phyloP scores from a whole-genome alignment of 2,888 invertebrate genomes.

The Xanthia icteritia region DNA sequence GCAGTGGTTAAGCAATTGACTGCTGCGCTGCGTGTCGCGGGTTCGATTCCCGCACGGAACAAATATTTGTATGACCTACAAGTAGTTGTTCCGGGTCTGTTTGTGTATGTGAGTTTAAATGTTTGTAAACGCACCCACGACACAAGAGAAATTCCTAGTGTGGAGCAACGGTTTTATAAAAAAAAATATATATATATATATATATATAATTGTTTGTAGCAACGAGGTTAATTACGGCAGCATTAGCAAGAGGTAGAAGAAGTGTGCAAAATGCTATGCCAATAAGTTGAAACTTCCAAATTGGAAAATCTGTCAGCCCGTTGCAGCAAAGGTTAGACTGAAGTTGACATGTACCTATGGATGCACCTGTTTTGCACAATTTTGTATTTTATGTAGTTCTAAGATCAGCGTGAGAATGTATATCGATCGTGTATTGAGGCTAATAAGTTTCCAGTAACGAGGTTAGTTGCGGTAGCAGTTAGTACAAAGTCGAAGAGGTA shows the following conservation, averaged over 20 bases:
- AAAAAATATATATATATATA: too few relatives aligned
- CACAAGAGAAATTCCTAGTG: too few relatives aligned
- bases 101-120: too few relatives aligned
- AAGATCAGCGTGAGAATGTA: slow-evolving; percentile 1
- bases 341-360: not conserved
- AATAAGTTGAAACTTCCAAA: slow-evolving; percentile 15
- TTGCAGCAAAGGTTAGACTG: not conserved
- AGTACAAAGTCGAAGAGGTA: slow-evolving; percentile 24
- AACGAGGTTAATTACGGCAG: slow-evolving; percentile 23
- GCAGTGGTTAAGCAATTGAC: too few relatives aligned
- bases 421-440: not conserved
- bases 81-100: too few relatives aligned
- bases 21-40: too few relatives aligned
- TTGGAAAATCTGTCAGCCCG: slow-evolving; percentile 4
- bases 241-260: slow-evolving; percentile 20
- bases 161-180: too few relatives aligned
- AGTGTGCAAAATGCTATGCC: not conserved
- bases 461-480: slow-evolving; percentile 21
- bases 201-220: too few relatives aligned
- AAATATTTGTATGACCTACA: too few relatives aligned
- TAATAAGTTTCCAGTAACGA: slow-evolving; percentile 28
- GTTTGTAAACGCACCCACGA: too few relatives aligned
- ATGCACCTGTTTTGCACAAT: not conserved
- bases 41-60: too few relatives aligned
- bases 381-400: not conserved